Evolutionary conservation across 2,888 invertebrate species (phyloP).

Genomic region (Polydrusus cervinus): DNA sequence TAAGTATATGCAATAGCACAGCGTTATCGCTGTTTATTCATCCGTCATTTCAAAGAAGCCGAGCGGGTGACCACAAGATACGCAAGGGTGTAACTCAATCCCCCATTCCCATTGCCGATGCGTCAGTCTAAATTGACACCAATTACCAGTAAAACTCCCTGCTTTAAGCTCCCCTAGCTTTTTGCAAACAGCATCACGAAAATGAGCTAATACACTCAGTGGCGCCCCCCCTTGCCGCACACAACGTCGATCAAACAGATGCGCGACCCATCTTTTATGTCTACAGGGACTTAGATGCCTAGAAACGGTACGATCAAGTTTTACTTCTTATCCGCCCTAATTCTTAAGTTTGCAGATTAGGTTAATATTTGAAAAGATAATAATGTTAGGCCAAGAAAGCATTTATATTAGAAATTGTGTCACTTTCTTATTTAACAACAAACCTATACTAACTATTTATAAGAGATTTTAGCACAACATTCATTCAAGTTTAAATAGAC

Average conservation of each 20-base stretch:
- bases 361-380: background rate
- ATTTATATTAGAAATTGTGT: no score
- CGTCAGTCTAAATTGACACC: slow-evolving; percentile 79
- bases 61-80: slow-evolving; percentile 62
- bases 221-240: slow-evolving; percentile 48
- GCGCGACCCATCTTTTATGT: slow-evolving; percentile 42
- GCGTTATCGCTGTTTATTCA: slow-evolving; percentile 47
- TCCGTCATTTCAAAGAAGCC: slow-evolving; percentile 57
- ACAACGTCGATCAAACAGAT: slow-evolving; percentile 48
- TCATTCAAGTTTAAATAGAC: no score
- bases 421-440: no score
- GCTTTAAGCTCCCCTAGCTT: slow-evolving; percentile 66
- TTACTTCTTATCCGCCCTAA: slow-evolving; percentile 29
- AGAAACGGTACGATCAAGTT: slow-evolving; percentile 28
- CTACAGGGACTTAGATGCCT: slow-evolving; percentile 42
- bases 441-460: no score
- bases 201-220: slow-evolving; percentile 71
- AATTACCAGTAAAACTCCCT: slow-evolving; percentile 78
- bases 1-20: slow-evolving; percentile 8
- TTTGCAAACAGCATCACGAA: slow-evolving; percentile 71
- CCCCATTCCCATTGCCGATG: slow-evolving; percentile 72
- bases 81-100: slow-evolving; percentile 70
- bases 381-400: no score
- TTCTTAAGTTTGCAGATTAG: background rate
- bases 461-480: no score